Evolutionary conservation across 2,113 vertebrate genomes (phyloP).

Genomic region (Dipodomys stephensi): DNA sequence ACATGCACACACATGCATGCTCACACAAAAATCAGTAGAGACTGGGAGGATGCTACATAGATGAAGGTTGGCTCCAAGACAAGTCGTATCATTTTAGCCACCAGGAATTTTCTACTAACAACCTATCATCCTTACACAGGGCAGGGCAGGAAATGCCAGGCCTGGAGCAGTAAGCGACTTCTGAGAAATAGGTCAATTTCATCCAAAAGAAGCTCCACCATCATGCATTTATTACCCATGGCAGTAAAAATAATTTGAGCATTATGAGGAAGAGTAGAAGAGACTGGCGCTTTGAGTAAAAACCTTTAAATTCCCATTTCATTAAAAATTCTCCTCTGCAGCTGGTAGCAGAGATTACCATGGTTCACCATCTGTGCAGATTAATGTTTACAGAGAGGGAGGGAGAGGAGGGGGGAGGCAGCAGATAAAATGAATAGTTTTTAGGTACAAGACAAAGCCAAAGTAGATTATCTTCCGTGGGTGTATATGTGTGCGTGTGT

Average conservation of each 20-base stretch:
- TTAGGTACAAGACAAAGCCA: conserved; percentile 82
- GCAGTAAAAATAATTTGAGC: conserved; percentile 83
- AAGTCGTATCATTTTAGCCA: background rate
- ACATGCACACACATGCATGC: no score
- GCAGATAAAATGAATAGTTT: conserved; percentile 86
- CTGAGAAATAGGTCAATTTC: conserved; percentile 32
- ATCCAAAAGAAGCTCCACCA: background rate
- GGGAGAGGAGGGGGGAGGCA: conserved; percentile 75
- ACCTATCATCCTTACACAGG: background rate
- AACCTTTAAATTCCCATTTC: conserved; percentile 90
- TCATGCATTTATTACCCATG: conserved; percentile 75
- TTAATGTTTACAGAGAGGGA: conserved; percentile 89
- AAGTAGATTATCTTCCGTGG: conserved; percentile 74
- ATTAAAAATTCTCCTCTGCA: conserved; percentile 90
- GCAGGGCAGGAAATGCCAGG: background rate
- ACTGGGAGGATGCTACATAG: background rate
- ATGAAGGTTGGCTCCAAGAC: background rate
- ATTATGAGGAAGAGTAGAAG: conserved; percentile 81
- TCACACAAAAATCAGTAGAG: background rate
- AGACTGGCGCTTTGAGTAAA: conserved; percentile 86
- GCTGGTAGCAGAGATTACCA: conserved; percentile 90
- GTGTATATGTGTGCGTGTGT: conserved; percentile 51
- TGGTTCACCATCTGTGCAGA: conserved; percentile 90
- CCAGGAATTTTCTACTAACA: background rate
- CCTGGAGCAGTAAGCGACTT: background rate